Conservation (phyloP, 2,113 vertebrate species). For the Muscicapa adusta region DNA sequence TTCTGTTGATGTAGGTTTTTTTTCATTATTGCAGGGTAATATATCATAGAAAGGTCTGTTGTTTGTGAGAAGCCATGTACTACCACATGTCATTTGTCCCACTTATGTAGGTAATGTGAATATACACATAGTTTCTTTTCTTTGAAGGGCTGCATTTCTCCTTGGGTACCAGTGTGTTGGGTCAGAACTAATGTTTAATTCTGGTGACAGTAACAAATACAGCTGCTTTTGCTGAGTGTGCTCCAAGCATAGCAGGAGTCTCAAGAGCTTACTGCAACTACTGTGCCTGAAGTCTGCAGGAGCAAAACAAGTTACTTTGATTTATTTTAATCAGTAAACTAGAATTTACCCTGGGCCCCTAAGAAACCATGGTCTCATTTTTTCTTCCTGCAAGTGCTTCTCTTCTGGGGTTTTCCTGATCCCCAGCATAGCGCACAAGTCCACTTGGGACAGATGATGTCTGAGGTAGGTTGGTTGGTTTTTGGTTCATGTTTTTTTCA, state of each 20-base stretch:
- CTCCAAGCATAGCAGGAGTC: not conserved
- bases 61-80: not conserved
- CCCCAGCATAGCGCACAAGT: not conserved
- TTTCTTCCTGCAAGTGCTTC: not conserved
- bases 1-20: not conserved
- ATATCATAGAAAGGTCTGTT: not conserved
- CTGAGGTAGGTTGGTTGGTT: rapidly evolving
- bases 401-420: not conserved
- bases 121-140: not conserved
- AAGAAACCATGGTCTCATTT: not conserved
- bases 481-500: not conserved
- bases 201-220: not conserved
- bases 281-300: not conserved
- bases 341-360: not conserved
- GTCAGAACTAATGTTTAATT: not conserved
- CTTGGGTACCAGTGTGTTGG: not conserved
- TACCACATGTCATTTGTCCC: not conserved
- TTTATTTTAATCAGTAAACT: not conserved
- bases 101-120: rapidly evolving
- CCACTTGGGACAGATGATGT: not conserved
- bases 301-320: not conserved
- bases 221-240: not conserved
- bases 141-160: not conserved
- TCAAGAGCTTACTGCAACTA: not conserved
- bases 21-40: not conserved